Evolutionary conservation across 2,888 invertebrate genomes (phyloP).

Genomic region (Conus canariensis): DNA sequence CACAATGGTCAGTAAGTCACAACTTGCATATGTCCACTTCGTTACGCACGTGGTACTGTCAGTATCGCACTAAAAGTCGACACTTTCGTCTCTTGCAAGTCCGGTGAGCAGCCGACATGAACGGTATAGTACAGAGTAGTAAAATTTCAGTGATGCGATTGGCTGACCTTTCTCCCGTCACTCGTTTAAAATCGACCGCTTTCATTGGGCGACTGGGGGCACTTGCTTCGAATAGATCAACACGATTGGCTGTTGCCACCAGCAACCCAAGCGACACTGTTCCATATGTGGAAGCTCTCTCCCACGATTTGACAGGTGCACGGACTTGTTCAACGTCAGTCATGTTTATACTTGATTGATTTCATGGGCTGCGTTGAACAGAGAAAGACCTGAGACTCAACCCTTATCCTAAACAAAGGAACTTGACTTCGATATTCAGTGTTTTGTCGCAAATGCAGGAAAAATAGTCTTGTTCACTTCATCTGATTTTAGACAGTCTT

Average conservation of each 20-base stretch:
- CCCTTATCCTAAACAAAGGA: slow-evolving; percentile 24
- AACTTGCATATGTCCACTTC: slow-evolving; percentile 29
- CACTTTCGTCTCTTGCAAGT: not conserved
- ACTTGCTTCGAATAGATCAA: slow-evolving; percentile 52
- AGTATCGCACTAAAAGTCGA: not conserved
- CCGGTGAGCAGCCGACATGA: slow-evolving; percentile 40
- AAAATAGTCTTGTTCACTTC: not conserved
- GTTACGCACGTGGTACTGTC: not conserved
- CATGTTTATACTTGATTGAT: slow-evolving; percentile 37
- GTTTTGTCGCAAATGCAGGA: not conserved
- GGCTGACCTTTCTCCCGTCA: slow-evolving; percentile 67
- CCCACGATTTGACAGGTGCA: slow-evolving; percentile 48
- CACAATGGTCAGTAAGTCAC: slow-evolving; percentile 25
- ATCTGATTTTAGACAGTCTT: not conserved
- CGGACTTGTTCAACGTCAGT: slow-evolving; percentile 36
- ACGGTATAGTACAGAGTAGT: slow-evolving; percentile 64
- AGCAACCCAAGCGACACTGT: slow-evolving; percentile 42
- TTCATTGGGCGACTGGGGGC: slow-evolving; percentile 59
- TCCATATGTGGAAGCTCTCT: slow-evolving; percentile 29
- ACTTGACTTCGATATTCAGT: not conserved
- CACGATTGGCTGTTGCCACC: slow-evolving; percentile 47
- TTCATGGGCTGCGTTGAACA: not conserved
- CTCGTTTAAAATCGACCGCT: slow-evolving; percentile 63
- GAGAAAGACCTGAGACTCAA: not conserved
- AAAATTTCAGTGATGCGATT: slow-evolving; percentile 61